These are phyloP conservation scores for Montifringilla adamsi DNA, from an alignment of 2,113 vertebrate genomes.

Conservation along the genomic window DNA sequence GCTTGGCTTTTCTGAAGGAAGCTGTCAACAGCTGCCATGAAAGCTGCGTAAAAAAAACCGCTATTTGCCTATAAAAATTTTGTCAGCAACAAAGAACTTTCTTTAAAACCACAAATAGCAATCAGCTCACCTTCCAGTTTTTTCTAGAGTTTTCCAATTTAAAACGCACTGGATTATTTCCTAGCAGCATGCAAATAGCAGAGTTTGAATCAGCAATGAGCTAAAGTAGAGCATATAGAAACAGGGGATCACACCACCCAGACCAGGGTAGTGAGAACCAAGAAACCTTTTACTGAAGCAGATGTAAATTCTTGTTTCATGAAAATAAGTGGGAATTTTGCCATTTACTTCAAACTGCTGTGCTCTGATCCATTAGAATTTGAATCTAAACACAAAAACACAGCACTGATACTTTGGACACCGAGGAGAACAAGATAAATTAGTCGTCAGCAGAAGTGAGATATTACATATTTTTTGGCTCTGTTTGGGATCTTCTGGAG, in stretches of 20 bases:
- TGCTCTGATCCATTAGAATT: not conserved
- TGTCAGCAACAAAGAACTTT: not conserved
- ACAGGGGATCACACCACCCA: not conserved
- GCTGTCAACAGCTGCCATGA: not conserved
- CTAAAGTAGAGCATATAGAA: not conserved
- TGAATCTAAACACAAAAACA: not conserved
- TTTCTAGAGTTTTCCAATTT: not conserved
- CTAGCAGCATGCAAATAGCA: not conserved
- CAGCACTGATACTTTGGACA: not conserved
- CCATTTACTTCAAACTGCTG: not conserved
- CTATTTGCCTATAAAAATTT: not conserved
- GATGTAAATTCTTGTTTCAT: not conserved
- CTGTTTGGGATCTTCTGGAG: not conserved
- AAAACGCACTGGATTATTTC: not conserved
- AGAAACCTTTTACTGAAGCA: not conserved
- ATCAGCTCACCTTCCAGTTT: not conserved
- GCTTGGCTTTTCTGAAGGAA: constrained; percentile 7
- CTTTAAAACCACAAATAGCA: not conserved
- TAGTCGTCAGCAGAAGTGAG: not conserved
- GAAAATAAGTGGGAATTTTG: not conserved
- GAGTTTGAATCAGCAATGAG: not conserved
- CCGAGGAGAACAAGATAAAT: not conserved
- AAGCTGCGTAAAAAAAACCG: not conserved
- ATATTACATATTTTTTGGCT: not conserved
- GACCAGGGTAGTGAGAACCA: not conserved